Evolutionary conservation across 2,797 vertebrate species (phyloP), one percentile per base, ranked within the genome.

Genomic region (Anas georgica): DNA sequence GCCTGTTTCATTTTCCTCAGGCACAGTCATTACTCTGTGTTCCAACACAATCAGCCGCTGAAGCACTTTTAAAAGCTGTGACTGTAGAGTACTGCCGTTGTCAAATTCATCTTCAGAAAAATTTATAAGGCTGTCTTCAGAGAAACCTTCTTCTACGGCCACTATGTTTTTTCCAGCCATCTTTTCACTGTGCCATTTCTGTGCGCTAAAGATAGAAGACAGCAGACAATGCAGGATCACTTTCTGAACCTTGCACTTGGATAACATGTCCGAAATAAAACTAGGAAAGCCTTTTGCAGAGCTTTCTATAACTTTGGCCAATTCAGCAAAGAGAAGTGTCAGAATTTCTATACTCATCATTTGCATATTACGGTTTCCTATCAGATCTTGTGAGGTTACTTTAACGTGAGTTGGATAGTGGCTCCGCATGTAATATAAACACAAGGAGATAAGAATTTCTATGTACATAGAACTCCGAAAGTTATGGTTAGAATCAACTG

Each of bases 391-490:
- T 6, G 98, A 97, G 26, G 98, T 98, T 10, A 98, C 98, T 31
- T 98, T 98, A 78, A 99, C 98, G 0, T 99, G 99, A 35, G 99
- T 98, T 15, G 99, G 99, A 94, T 99, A 99, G 96, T 99, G 99
- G 97, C 99, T 99, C 76, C 99, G 98, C 96, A 99, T 97, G 76
- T 99, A 99, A 97, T 99, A 99, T 2, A 99, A 98, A 88, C 99
- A 99, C 85, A 99, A 98, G 4, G 99, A 99, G 96, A 99, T 99
- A 78, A 99, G 98, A 95, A 99, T 99, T 98, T 99, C 99, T 93
- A 99, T 98, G 96, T 99, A 99, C 99, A 99, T 99, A 79, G 99
- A 99, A 86, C 99, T 99, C 80, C 99, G 98, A 82, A 99, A 99
- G 41, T 98, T 98, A 95, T 99, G 99, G 39, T 99, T 99, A 2